Evolutionary conservation across 2,797 vertebrate genomes (phyloP).

Genomic region (Limosa lapponica): DNA sequence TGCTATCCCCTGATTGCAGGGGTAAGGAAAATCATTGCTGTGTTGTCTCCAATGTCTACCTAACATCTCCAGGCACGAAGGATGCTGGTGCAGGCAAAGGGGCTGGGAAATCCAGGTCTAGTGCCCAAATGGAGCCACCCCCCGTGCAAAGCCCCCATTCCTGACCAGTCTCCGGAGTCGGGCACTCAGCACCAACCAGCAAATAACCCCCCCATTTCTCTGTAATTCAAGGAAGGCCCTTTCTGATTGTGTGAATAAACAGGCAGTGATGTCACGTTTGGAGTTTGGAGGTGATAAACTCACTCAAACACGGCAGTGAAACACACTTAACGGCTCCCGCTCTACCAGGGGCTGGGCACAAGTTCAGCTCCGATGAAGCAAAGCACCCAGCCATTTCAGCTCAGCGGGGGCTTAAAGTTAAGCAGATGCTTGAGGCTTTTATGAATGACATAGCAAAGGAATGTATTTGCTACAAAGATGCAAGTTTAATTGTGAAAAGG

Average conservation of each 20-base stretch:
- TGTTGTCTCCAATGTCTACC: rapidly evolving
- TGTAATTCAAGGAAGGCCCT: rapidly evolving
- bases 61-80: background rate
- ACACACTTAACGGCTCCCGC: rapidly evolving
- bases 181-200: background rate
- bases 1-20: rapidly evolving
- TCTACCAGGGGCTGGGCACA: background rate
- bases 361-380: background rate
- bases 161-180: rapidly evolving
- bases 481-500: background rate
- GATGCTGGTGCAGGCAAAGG: rapidly evolving
- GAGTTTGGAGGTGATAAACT: background rate
- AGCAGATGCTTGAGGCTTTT: background rate
- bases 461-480: background rate
- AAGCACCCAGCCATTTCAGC: background rate
- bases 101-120: background rate
- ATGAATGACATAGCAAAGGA: background rate
- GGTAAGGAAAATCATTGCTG: background rate
- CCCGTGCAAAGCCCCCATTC: rapidly evolving
- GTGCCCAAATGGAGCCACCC: background rate
- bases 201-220: background rate
- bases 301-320: rapidly evolving
- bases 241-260: background rate
- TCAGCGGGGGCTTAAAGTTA: background rate
- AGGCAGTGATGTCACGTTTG: rapidly evolving